Evolutionary conservation across 2,797 vertebrate genomes (phyloP).

Genomic region (Vespertilio murinus): DNA sequence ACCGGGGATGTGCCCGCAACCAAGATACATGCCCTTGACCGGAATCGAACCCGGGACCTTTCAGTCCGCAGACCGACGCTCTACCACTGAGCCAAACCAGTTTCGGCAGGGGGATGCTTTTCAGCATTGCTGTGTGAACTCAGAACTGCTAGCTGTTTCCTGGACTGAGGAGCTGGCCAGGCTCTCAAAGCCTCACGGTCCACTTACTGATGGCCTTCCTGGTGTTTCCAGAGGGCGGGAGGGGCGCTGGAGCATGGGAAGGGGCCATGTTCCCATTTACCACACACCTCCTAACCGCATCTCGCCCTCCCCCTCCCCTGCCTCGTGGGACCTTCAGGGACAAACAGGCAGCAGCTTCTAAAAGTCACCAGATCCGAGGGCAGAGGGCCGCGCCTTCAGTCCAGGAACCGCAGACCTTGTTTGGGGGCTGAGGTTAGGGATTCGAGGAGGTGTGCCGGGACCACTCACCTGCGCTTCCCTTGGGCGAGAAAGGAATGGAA

Average conservation of each 20-base stretch:
- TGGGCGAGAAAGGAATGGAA: background rate
- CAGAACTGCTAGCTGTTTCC: background rate
- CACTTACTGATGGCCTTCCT: too few relatives aligned
- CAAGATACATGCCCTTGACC: too few relatives aligned
- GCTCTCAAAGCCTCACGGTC: background rate
- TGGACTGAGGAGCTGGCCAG: background rate
- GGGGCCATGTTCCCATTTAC: background rate
- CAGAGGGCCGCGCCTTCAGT: background rate
- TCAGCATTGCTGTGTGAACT: background rate
- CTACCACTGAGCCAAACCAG: too few relatives aligned
- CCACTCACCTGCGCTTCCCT: background rate
- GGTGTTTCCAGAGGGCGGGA: too few relatives aligned
- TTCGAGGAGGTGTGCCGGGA: fast-evolving
- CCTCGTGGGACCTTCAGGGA: background rate
- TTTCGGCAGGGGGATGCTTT: background rate
- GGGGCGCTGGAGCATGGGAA: too few relatives aligned
- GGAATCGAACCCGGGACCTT: too few relatives aligned
- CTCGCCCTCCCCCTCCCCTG: background rate
- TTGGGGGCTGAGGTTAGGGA: background rate
- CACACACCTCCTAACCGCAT: background rate
- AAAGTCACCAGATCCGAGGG: background rate
- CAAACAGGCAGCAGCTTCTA: background rate
- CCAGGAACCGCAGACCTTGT: background rate
- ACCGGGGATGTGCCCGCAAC: too few relatives aligned
- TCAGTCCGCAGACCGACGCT: too few relatives aligned